phyloP scores from a whole-genome alignment of 2,888 invertebrate species.

The Leucozona laternaria region DNA sequence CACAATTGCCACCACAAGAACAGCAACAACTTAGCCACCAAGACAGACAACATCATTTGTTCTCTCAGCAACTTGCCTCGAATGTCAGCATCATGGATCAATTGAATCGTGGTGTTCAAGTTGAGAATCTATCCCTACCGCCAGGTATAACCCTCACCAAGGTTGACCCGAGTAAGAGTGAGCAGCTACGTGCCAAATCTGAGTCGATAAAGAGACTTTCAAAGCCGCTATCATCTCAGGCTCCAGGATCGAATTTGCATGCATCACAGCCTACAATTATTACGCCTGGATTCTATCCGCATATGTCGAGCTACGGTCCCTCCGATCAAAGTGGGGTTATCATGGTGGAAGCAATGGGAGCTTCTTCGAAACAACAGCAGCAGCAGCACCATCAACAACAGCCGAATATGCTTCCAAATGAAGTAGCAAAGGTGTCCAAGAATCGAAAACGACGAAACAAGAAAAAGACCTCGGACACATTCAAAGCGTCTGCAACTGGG shows the following conservation, averaged over 20 bases:
- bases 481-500: conserved; percentile 33
- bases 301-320: conserved; percentile 76
- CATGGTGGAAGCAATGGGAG: conserved; percentile 82
- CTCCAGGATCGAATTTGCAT: conserved; percentile 61
- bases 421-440: conserved; percentile 79
- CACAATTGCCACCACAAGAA: conserved; percentile 70
- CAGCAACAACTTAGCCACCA: conserved; percentile 56
- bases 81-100: conserved; percentile 84
- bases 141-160: conserved; percentile 92
- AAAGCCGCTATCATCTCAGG: conserved; percentile 79
- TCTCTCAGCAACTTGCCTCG: conserved; percentile 51
- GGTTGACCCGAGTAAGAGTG: conserved; percentile 86
- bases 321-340: conserved; percentile 81
- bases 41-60: conserved; percentile 68
- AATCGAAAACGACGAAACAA: conserved; percentile 81
- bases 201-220: conserved; percentile 82
- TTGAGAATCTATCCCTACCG: conserved; percentile 88
- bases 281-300: conserved; percentile 77
- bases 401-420: conserved; percentile 69
- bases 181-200: conserved; percentile 82
- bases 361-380: conserved; percentile 76
- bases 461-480: conserved; percentile 78
- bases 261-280: conserved; percentile 77
- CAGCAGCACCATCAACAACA: conserved; percentile 30
- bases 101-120: conserved; percentile 84